These are phyloP conservation scores for Oplegnathus fasciatus DNA, from an alignment of 2,113 vertebrate genomes.

Conservation along the genomic window DNA sequence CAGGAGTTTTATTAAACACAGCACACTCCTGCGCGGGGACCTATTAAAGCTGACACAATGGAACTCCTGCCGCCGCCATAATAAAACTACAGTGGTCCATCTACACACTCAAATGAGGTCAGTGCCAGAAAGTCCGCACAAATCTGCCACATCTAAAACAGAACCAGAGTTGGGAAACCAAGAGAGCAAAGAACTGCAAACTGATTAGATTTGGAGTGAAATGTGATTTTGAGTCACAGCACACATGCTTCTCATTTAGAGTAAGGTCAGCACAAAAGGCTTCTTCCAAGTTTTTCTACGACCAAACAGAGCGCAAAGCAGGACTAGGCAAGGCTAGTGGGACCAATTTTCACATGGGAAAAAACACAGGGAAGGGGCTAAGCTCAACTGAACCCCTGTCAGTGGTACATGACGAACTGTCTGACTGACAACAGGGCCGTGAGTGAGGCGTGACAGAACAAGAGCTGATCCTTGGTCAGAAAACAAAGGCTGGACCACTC, in stretches of 20 bases:
- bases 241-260: conserved; percentile 79
- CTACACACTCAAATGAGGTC: conserved; percentile 45
- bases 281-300: conserved; percentile 35
- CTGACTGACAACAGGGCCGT: conserved; percentile 35
- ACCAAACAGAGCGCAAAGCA: conserved; percentile 24
- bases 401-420: conserved; percentile 31
- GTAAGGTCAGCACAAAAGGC: conserved; percentile 47
- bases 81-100: conserved; percentile 55
- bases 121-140: conserved; percentile 26
- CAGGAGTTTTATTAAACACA: conserved; percentile 61
- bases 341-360: conserved; percentile 28
- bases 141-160: conserved; percentile 43
- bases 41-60: conserved; percentile 61
- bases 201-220: conserved; percentile 75
- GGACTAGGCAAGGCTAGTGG: conserved; percentile 8
- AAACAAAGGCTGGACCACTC: conserved; percentile 65
- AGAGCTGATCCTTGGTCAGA: conserved; percentile 23
- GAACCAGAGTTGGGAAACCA: conserved; percentile 20
- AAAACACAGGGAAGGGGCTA: background rate
- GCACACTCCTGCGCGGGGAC: conserved; percentile 44
- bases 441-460: conserved; percentile 37
- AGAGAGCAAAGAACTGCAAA: conserved; percentile 47
- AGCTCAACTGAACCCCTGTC: conserved; percentile 8
- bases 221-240: conserved; percentile 74
- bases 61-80: conserved; percentile 20